phyloP scores from a whole-genome alignment of 64 coral and sea anemone species.

The Exaiptasia diaphana region DNA sequence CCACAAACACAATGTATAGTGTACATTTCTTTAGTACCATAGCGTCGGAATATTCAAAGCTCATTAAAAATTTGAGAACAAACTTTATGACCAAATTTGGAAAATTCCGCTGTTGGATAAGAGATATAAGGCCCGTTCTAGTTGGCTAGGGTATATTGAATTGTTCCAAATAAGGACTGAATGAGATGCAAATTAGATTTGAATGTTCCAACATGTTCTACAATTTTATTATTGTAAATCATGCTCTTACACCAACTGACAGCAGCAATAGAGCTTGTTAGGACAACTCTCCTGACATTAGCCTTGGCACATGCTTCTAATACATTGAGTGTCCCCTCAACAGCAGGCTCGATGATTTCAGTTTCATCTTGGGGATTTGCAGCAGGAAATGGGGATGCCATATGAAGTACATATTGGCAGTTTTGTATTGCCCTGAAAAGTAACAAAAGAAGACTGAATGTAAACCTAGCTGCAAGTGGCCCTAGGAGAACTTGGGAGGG shows the following conservation, averaged over 20 bases:
- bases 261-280: slow-evolving; percentile 81
- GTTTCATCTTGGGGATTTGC: slow-evolving; percentile 70
- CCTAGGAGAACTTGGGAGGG: not conserved
- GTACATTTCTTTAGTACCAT: too few species aligned
- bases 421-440: slow-evolving; percentile 68
- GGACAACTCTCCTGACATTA: slow-evolving; percentile 78
- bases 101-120: too few species aligned
- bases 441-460: slow-evolving; percentile 2
- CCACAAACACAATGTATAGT: too few species aligned
- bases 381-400: slow-evolving; percentile 88
- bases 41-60: too few species aligned
- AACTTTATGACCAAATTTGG: too few species aligned
- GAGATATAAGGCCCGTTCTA: too few species aligned
- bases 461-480: not conserved
- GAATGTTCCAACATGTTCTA: too few species aligned
- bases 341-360: slow-evolving; percentile 88
- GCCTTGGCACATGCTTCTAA: slow-evolving; percentile 81
- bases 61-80: too few species aligned
- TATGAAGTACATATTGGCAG: slow-evolving; percentile 85
- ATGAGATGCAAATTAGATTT: too few species aligned
- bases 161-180: too few species aligned
- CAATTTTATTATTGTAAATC: too few species aligned
- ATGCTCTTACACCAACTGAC: slow-evolving; percentile 34
- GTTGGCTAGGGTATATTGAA: too few species aligned
- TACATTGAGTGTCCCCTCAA: slow-evolving; percentile 94